A percentile compares a stretch with the other conserved stretches of the same genome.
Conservation (phyloP, 1,140 invertebrate species). For the Drosophila tani region DNA sequence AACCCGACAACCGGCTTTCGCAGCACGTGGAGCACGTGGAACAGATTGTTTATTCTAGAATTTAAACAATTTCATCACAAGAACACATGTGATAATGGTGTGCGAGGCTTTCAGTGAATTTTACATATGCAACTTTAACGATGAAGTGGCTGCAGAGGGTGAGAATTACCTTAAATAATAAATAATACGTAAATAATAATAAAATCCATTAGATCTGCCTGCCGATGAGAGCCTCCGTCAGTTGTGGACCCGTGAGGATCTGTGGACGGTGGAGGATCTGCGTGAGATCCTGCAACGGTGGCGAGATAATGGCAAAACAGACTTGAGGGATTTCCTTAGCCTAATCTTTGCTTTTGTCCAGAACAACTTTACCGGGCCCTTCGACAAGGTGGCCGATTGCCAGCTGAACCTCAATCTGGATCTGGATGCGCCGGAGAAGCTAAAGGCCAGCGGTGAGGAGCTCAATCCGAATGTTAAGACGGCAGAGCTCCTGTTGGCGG, state of each 20-base stretch:
- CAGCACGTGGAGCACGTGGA: slow-evolving; percentile 30
- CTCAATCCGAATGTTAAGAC: slow-evolving; percentile 88
- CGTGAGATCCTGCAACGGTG: slow-evolving; percentile 36
- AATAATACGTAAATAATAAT: background rate
- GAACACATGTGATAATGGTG: slow-evolving; percentile 45
- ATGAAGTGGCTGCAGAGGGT: slow-evolving; percentile 50
- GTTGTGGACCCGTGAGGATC: slow-evolving; percentile 42
- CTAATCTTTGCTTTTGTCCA: slow-evolving; percentile 91
- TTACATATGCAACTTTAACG: slow-evolving; percentile 70
- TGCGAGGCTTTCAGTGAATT: slow-evolving; percentile 55
- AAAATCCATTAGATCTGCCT: slow-evolving; percentile 23
- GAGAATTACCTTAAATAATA: background rate
- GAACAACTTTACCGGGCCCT: slow-evolving; percentile 93
- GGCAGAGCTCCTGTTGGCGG: slow-evolving; percentile 89
- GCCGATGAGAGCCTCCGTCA: slow-evolving; percentile 41
- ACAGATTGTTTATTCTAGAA: slow-evolving; percentile 15
- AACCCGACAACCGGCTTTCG: background rate
- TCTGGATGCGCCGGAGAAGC: slow-evolving; percentile 35
- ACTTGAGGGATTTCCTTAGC: slow-evolving; percentile 41
- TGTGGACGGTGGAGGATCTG: slow-evolving; percentile 58
- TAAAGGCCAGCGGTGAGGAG: slow-evolving; percentile 87
- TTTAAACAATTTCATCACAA: slow-evolving; percentile 12
- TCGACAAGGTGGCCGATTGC: slow-evolving; percentile 69
- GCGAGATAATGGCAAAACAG: slow-evolving; percentile 11
- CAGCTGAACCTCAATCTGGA: slow-evolving; percentile 20